phyloP scores from a whole-genome alignment of 2,113 vertebrate genomes.

The Leptodactylus fuscus region DNA sequence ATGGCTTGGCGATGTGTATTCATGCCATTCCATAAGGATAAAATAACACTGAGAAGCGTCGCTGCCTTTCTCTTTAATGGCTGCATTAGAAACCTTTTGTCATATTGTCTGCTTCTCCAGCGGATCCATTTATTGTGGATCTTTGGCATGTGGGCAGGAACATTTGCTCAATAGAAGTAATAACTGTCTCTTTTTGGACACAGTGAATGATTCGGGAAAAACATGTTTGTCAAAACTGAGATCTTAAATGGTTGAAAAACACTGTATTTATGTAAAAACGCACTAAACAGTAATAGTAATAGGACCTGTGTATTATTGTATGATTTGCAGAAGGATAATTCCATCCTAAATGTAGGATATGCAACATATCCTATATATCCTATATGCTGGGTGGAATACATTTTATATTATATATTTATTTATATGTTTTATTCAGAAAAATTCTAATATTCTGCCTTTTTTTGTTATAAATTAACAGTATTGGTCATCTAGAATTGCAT shows the following conservation, averaged over 20 bases:
- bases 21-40: neutral
- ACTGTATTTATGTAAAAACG: neutral
- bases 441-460: too few relatives aligned
- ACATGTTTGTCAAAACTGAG: conserved; percentile 18
- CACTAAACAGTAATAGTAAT: neutral
- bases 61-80: neutral
- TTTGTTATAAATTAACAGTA: too few relatives aligned
- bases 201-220: neutral
- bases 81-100: neutral
- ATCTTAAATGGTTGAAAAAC: neutral
- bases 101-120: neutral
- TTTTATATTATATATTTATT: too few relatives aligned
- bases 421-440: too few relatives aligned
- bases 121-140: neutral
- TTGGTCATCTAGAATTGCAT: too few relatives aligned
- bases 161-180: neutral
- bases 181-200: neutral
- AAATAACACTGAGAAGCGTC: neutral
- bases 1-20: neutral
- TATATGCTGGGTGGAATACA: too few relatives aligned
- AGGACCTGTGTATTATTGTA: neutral
- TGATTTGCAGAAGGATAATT: neutral
- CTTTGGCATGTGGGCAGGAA: neutral
- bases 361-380: too few relatives aligned
- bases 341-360: too few relatives aligned